phyloP scores from a whole-genome alignment of 2,113 vertebrate genomes.

The Rhynchomys soricoides region DNA sequence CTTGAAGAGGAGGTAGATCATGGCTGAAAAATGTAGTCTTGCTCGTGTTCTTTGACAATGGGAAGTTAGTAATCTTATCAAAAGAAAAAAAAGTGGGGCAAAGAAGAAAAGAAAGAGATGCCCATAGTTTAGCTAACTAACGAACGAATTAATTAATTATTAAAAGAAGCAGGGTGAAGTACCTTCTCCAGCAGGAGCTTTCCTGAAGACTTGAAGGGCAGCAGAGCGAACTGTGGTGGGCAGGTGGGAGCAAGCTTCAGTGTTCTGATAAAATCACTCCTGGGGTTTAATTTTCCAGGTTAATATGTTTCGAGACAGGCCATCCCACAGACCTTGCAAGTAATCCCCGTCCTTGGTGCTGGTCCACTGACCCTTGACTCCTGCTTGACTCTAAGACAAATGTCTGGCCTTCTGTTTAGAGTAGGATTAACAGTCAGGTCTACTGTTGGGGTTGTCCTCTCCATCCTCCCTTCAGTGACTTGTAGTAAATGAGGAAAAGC shows the following conservation, averaged over 20 bases:
- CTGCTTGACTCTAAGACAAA: conserved; percentile 8
- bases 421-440: neutral
- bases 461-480: neutral
- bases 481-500: neutral
- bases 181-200: neutral
- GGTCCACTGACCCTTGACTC: neutral
- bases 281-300: neutral
- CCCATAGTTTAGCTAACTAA: neutral
- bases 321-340: conserved; percentile 6
- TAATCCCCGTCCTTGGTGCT: neutral
- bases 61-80: neutral
- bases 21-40: conserved; percentile 27
- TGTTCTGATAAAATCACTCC: neutral
- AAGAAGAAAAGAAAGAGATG: neutral
- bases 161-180: neutral
- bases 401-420: conserved; percentile 5
- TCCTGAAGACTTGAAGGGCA: neutral
- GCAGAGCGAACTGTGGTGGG: neutral
- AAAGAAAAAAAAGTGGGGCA: neutral
- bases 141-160: no score
- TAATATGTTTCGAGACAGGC: neutral
- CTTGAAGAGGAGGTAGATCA: neutral
- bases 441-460: neutral
- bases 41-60: neutral
- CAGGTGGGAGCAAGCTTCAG: neutral